phyloP scores from a whole-genome alignment of 2,888 invertebrate species.

The Quadroppia sp. region DNA sequence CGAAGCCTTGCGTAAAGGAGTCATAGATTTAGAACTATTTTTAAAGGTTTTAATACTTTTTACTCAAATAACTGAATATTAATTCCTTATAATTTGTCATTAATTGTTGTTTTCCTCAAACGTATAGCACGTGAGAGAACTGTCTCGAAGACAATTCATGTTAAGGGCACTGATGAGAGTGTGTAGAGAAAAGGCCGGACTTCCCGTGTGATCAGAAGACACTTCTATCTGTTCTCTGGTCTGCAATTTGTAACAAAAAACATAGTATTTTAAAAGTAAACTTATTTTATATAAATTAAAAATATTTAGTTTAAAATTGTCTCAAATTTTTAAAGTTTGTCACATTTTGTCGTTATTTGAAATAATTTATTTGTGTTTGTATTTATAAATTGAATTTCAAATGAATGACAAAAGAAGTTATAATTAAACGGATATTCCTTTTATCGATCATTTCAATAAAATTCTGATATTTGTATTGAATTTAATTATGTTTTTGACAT shows the following conservation, averaged over 20 bases:
- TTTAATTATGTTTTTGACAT: too few relatives aligned
- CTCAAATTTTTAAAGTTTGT: too few relatives aligned
- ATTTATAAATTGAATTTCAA: too few relatives aligned
- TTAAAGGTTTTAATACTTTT: constrained; percentile 61
- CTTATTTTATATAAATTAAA: not conserved
- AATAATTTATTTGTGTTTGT: too few relatives aligned
- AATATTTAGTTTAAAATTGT: too few relatives aligned
- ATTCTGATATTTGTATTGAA: too few relatives aligned
- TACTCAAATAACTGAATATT: too few relatives aligned
- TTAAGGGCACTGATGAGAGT: constrained; percentile 91
- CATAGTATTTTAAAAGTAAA: not conserved
- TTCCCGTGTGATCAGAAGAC: constrained; percentile 51
- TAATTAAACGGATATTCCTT: too few relatives aligned
- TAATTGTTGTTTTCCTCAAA: not conserved
- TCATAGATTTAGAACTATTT: constrained; percentile 92
- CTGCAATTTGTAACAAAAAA: not conserved
- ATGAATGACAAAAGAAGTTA: too few relatives aligned
- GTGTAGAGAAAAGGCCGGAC: constrained; percentile 86
- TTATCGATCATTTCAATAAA: too few relatives aligned
- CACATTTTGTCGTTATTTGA: too few relatives aligned
- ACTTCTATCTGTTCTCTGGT: not conserved
- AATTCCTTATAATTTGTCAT: not conserved
- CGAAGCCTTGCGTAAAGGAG: constrained; percentile 82
- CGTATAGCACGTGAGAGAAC: constrained; percentile 74
- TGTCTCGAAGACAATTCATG: constrained; percentile 94